Base-by-base conservation (phyloP, 2,113 vertebrate species). In the Silurus glanis region DNA sequence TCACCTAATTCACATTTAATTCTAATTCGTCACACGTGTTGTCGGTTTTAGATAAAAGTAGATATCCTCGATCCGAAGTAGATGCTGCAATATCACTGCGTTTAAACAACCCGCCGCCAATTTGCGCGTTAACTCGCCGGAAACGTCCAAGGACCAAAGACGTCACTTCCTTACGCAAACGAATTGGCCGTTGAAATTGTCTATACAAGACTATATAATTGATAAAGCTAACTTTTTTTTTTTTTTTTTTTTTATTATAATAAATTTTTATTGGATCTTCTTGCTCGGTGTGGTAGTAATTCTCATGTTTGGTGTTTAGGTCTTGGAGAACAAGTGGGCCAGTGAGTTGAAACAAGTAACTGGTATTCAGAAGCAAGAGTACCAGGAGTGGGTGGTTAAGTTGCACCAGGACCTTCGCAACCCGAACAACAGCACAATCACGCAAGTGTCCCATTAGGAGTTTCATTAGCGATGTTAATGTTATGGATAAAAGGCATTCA, bases 311-410 rank as follows among this genome's bases (percentile, higher is more conserved):
- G 16, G 28, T 89, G 12, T 75, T 78, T 92, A 99, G 98, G 96
- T 96, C 67, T 90, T 99, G 91, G 98, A 99, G 91, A 99, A 96
- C 92, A 99, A 97, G 86, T 99, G 98, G 98, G 94, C 95, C 81
- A 98, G 93, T 92, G 98, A 99, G 92, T 91, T 99, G 83, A 98
- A 98, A 89, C 98, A 99, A 13, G 96, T 98, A 9, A 96, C 97
- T 1, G 93, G 94, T 56, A 99, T 99, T 89, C 98, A 99, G 88
- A 99, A 99, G 88, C 97, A 98, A 56, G 98, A 99, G 79, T 99
- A 99, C 92, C 98, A 99, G 90, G 96, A 98, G 71, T 99, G 98
- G 98, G 98, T 99, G 84, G 96, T 99, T 90, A 99, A 98, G 90
- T 94, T 99, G 87, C 97, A 99, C 90, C 95, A 97, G 87, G 98